Evolutionary conservation across 2,888 invertebrate species (phyloP), one percentile per base, ranked within the genome.

Genomic region (Eubasilissa splendida): DNA sequence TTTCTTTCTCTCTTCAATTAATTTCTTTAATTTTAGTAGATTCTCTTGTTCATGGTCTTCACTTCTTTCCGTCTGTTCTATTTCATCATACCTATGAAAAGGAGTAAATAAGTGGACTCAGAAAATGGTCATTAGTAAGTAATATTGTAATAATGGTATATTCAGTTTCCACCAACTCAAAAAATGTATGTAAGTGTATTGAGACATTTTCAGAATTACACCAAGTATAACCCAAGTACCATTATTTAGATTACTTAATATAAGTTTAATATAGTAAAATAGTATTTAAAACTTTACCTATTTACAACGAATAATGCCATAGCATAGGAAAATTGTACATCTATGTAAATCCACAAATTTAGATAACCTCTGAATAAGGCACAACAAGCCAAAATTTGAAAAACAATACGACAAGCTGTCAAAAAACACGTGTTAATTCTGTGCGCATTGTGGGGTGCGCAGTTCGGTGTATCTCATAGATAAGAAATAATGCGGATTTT

Each of bases 261-360:
- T 0, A 4, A 1, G 33, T 31, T 63, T 9, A 22, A 63, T 33
- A 63, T 33, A 60, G 9, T 11, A 60, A n/a, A n/a, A 42, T n/a
- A 60, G n/a, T n/a, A 65, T 33, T 65, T 31, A 12, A 42, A 42
- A 42, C 42, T 77, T 85, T 88, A 94, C 95, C 95, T 92, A 86
- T 94, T 93, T 76, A 95, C 91, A 83, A 94, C 91, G 86, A 95
- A 95, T 84, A 95, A 89, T 88, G 94, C 94, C 95, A 95, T 94
- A 84, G 60, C 22, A 53, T 42, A 8, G n/a, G n/a, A 8, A 58
- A n/a, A 58, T 58, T 9, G n/a, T 11, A 58, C 11, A n/a, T 58
- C 4, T 11, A n/a, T 58, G 58, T 58, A 5, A 7, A 42, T 0
- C 7, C 7, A 42, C 42, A 42, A 42, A 42, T 42, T 42, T 5